Base-by-base conservation (phyloP, 2,797 vertebrate species). In the Antrozous pallidus region DNA sequence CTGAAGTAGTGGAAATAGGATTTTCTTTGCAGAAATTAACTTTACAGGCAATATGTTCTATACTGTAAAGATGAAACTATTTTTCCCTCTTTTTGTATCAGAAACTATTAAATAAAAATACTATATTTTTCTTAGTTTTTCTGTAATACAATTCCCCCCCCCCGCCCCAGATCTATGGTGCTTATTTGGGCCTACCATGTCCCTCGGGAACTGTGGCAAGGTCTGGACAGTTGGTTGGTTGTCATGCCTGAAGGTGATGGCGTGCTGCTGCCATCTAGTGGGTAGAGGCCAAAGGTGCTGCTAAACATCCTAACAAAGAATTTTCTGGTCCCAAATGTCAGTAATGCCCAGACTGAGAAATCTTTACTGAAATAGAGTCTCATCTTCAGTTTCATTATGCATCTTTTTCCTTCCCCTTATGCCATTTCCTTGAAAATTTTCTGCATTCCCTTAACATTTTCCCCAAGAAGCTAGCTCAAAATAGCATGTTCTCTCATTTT, bases 1-100 rank as follows among this genome's bases (percentile, higher is more conserved):
- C 42, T 73, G 31, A 84, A 84, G 14, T 49, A 40, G 49, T 49
- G 11, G 74, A 24, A 91, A 78, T 1, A 85, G 40, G 36, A 63
- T 91, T 63, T 91, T 73, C 26, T 89, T 61, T 36, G 18, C 38
- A 86, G 42, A 85, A 93, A 63, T 71, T 84, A 94, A 85, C 45
- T 80, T 91, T 28, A 77, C 4, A 75, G 71, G 33, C 45, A 77
- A 54, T 69, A 20, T 42, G 16, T 69, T 91, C 26, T 71, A 54
- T 54, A 51, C 40, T 54, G 45, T 33, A 5, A 92, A 88, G 38
- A 54, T 18, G 5, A 16, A 82, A 83, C 47, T 36, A 73, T 61
- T 61, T 61, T 79, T 61, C 45, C 61, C 36, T 88, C 26, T 84
- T 85, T 92, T 36, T 40, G 33, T 74, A 65, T 75, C 67, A 86